A percentile compares a stretch with the other conserved stretches of the same genome.
Conservation (phyloP, 2,797 vertebrate species). For the Apogon talboti region DNA sequence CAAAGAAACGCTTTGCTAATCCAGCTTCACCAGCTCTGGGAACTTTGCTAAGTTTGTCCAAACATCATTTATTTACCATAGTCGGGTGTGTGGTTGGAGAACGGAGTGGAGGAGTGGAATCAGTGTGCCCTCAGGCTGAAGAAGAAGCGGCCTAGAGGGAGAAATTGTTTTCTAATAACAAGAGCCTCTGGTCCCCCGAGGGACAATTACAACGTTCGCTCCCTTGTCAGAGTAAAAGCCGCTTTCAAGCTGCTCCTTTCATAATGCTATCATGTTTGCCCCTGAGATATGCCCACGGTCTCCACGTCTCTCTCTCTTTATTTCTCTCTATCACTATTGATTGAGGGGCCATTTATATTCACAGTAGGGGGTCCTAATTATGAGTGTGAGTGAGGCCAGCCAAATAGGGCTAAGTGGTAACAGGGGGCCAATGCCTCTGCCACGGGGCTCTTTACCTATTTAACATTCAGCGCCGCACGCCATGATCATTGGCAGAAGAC, state of each 20-base stretch:
- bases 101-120: conserved; percentile 53
- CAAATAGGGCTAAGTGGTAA: conserved; percentile 85
- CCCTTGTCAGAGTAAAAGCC: conserved; percentile 90
- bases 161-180: conserved; percentile 89
- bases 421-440: conserved; percentile 80
- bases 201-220: conserved; percentile 88
- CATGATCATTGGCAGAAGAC: conserved; percentile 70
- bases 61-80: conserved; percentile 25
- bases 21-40: background rate
- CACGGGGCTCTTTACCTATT: conserved; percentile 79
- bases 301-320: conserved; percentile 73
- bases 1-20: no score
- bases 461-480: conserved; percentile 77
- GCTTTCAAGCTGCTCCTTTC: conserved; percentile 93
- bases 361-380: conserved; percentile 87
- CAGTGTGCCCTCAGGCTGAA: conserved; percentile 73
- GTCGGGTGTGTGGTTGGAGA: conserved; percentile 34
- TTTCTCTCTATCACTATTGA: conserved; percentile 81
- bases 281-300: conserved; percentile 82
- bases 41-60: conserved; percentile 44
- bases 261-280: conserved; percentile 90
- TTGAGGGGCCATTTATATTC: conserved; percentile 87
- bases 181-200: conserved; percentile 85
- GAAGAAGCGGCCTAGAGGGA: conserved; percentile 86
- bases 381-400: conserved; percentile 82